Conservation (phyloP, 92 coral and sea anemone species). For the Palythoa heliodiscus region DNA sequence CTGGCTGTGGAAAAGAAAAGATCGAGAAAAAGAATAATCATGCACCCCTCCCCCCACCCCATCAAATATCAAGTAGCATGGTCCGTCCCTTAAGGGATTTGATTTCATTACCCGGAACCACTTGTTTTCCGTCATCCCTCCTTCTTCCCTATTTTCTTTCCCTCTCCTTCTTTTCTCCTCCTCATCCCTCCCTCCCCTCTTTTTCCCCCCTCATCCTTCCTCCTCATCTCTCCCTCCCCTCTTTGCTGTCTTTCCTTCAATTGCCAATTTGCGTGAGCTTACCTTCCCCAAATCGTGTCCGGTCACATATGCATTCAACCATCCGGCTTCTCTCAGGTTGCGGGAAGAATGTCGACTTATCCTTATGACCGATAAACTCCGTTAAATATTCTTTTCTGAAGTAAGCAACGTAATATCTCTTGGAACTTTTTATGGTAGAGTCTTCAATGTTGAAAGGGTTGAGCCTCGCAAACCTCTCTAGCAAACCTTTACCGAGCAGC, state of each 20-base stretch:
- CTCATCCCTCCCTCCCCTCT: no score
- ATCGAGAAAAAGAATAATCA: no score
- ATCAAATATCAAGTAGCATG: no score
- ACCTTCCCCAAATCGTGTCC: conserved; percentile 65
- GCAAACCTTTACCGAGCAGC: conserved; percentile 58
- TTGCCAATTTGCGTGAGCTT: neutral
- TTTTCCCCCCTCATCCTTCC: no score
- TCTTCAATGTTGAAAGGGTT: conserved; percentile 77
- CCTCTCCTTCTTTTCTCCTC: no score
- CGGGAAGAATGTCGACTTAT: conserved; percentile 83
- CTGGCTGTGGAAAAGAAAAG: no score
- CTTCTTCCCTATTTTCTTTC: no score
- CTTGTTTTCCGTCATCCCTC: no score
- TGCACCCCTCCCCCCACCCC: no score
- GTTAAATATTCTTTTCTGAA: conserved; percentile 71
- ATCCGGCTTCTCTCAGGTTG: conserved; percentile 91
- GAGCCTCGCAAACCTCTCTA: conserved; percentile 51
- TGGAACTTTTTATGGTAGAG: conserved; percentile 52
- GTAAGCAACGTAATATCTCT: conserved; percentile 77
- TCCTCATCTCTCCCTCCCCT: no score
- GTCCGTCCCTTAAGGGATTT: no score
- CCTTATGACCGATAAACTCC: conserved; percentile 70
- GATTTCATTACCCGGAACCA: no score
- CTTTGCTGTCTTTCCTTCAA: neutral
- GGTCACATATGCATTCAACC: conserved; percentile 79